Evolutionary conservation across 2,113 vertebrate species (phyloP).

Genomic region (Pygoscelis antarcticus): DNA sequence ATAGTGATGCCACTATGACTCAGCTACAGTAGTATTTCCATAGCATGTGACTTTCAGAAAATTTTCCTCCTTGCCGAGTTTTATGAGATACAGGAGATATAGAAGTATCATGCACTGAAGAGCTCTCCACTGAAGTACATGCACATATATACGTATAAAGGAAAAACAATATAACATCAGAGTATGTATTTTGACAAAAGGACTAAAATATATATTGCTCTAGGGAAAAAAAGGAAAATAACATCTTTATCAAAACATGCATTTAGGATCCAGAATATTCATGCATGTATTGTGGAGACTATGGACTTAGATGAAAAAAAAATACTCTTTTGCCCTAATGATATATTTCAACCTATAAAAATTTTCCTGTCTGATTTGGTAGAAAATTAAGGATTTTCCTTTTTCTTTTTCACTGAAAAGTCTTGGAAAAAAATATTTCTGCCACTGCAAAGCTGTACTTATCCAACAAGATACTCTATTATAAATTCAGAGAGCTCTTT

Average conservation of each 20-base stretch:
- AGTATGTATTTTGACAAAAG: background rate
- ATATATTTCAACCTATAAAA: background rate
- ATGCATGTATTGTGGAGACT: background rate
- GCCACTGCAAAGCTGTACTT: fast-evolving
- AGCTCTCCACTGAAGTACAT: background rate
- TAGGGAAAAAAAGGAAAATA: background rate
- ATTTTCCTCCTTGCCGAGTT: background rate
- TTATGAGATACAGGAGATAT: background rate
- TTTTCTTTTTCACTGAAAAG: background rate
- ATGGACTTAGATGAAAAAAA: background rate
- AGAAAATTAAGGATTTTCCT: background rate
- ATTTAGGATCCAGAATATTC: background rate
- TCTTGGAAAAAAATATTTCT: background rate
- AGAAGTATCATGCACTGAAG: background rate
- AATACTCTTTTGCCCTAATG: background rate
- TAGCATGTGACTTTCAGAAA: background rate
- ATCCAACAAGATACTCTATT: background rate
- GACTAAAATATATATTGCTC: background rate
- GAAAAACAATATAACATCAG: background rate
- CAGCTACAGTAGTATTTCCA: constrained; percentile 13
- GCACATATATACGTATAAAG: background rate
- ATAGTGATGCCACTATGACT: background rate
- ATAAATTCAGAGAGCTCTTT: background rate
- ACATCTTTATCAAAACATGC: background rate
- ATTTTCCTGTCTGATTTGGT: background rate